Percentiles rank a stretch among this genome's conserved stretches.
Conservation (phyloP, 2,113 vertebrate genomes). For the Odocoileus hemionus region DNA sequence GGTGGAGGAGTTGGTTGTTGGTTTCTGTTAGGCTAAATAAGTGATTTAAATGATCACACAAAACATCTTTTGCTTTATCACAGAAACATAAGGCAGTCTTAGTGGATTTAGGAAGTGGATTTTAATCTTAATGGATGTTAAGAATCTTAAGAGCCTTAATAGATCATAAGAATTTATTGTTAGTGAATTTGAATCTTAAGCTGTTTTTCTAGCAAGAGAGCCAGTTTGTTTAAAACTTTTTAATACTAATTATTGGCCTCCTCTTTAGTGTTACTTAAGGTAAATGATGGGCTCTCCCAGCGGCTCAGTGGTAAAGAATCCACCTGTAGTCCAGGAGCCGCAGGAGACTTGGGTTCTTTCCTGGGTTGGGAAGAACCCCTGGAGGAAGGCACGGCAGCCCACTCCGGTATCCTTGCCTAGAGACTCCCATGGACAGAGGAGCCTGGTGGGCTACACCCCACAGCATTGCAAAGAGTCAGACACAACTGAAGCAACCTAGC, state of each 20-base stretch:
- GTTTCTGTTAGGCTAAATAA: not conserved
- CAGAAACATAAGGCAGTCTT: not conserved
- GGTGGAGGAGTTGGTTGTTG: not conserved
- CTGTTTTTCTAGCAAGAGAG: not conserved
- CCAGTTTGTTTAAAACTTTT: not conserved
- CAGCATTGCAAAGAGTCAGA: not conserved
- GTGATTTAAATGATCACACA: not conserved
- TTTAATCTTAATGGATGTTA: not conserved
- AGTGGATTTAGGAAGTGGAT: not conserved
- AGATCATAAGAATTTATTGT: not conserved
- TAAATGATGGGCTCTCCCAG: not conserved
- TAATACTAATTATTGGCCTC: not conserved
- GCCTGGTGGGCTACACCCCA: not conserved
- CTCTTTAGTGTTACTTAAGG: not conserved
- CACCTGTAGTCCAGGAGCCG: not conserved
- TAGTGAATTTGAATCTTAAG: not conserved
- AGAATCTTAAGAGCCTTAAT: not conserved
- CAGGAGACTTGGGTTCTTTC: not conserved
- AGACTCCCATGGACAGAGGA: not conserved
- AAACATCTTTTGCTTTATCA: not conserved
- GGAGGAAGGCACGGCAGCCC: not conserved
- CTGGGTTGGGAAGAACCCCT: not conserved
- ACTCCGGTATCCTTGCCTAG: not conserved
- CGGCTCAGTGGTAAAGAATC: not conserved
- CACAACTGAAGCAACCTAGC: not conserved